Evolutionary conservation across 2,888 invertebrate species (phyloP).

Genomic region (Synergus itoensis): DNA sequence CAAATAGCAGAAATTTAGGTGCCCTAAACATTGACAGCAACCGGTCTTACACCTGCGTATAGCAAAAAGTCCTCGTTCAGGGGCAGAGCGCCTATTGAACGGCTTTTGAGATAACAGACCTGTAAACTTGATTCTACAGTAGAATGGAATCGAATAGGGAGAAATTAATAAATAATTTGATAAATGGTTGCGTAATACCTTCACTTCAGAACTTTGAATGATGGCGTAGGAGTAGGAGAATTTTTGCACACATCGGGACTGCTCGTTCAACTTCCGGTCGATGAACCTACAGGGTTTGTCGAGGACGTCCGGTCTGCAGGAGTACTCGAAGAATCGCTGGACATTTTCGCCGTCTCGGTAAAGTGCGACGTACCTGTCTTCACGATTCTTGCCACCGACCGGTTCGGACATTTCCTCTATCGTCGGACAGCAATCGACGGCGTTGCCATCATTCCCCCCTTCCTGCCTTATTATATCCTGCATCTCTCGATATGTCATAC

Average conservation of each 20-base stretch:
- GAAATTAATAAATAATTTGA: neutral
- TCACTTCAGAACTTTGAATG: constrained; percentile 82
- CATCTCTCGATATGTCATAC: constrained; percentile 83
- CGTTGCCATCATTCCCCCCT: constrained; percentile 78
- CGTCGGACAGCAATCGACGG: constrained; percentile 90
- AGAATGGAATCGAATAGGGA: neutral
- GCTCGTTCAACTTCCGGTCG: constrained; percentile 84
- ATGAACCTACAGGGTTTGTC: constrained; percentile 88
- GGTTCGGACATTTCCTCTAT: constrained; percentile 88
- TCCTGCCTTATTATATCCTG: constrained; percentile 82
- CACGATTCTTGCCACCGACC: constrained; percentile 86
- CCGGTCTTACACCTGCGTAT: neutral
- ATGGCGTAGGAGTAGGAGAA: constrained; percentile 92
- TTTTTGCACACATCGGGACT: constrained; percentile 90
- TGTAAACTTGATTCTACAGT: neutral
- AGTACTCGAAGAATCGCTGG: constrained; percentile 89
- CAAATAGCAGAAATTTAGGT: neutral
- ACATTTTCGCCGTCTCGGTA: constrained; percentile 85
- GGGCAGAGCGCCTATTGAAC: neutral
- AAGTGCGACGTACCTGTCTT: constrained; percentile 86
- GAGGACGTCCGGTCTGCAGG: constrained; percentile 85
- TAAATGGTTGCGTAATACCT: constrained; percentile 65
- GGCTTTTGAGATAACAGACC: neutral
- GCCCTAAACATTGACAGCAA: neutral
- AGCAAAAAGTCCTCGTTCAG: neutral